Percentiles rank a stretch among this genome's conserved stretches.
phyloP scores from a whole-genome alignment of 2,113 vertebrate species.

The Syngnathus typhle region DNA sequence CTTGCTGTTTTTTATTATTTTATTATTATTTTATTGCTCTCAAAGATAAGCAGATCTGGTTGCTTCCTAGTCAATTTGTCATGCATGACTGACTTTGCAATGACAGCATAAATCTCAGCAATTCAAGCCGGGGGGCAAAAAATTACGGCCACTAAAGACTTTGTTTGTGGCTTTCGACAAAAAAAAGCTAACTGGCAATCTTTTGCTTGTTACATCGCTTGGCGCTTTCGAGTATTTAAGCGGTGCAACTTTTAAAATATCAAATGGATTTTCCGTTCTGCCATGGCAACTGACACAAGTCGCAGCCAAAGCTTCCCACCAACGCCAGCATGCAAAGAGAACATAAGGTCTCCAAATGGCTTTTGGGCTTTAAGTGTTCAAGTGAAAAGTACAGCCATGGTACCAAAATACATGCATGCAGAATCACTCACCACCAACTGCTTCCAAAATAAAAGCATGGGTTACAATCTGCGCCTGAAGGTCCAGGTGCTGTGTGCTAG shows the following conservation, averaged over 20 bases:
- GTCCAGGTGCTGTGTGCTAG: slow-evolving; percentile 57
- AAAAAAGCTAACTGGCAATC: neutral
- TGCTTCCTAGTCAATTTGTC: neutral
- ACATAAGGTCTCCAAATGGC: slow-evolving; percentile 27
- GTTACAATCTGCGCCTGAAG: slow-evolving; percentile 68
- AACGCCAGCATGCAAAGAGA: slow-evolving; percentile 26
- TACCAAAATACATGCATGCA: slow-evolving; percentile 10
- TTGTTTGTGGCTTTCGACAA: neutral
- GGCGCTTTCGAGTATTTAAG: slow-evolving; percentile 15
- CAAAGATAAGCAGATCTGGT: neutral
- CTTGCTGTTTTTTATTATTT: neutral
- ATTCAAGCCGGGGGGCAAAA: neutral
- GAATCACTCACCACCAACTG: slow-evolving; percentile 77
- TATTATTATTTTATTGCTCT: neutral
- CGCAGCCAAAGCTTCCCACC: slow-evolving; percentile 40
- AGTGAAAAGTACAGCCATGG: neutral
- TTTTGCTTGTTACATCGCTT: neutral
- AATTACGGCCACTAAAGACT: neutral
- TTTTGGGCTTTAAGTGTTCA: slow-evolving; percentile 15
- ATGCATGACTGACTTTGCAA: neutral
- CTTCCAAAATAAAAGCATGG: slow-evolving; percentile 77
- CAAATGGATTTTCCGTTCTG: slow-evolving; percentile 17
- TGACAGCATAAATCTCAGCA: neutral
- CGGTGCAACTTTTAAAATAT: slow-evolving; percentile 27
- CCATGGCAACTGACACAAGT: slow-evolving; percentile 26